A percentile compares a stretch with the other conserved stretches of the same genome.
Evolutionary conservation across 2,888 invertebrate species (phyloP).

Genomic region (Willowsia nigromaculata): DNA sequence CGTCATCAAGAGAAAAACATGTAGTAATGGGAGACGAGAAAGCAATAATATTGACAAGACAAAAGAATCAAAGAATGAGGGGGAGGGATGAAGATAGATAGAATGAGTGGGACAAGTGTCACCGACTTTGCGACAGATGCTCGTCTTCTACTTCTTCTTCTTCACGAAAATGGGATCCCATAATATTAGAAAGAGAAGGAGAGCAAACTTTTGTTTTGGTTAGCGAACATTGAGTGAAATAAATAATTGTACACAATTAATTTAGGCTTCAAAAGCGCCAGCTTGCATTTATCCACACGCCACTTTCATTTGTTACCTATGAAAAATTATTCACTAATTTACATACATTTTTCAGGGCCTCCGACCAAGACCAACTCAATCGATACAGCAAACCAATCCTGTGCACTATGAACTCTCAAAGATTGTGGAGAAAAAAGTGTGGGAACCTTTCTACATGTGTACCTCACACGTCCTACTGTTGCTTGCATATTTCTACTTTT

Average conservation of each 20-base stretch:
- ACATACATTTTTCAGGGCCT: not conserved
- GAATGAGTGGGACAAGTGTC: slow-evolving; percentile 32
- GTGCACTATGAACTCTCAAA: too few species aligned
- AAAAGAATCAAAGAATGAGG: not conserved
- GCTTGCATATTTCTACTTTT: too few species aligned
- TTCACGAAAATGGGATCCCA: too few species aligned
- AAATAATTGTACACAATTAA: not conserved
- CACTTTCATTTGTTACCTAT: not conserved
- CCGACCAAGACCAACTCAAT: not conserved
- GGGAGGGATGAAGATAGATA: not conserved
- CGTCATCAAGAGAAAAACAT: not conserved
- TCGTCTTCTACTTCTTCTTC: not conserved
- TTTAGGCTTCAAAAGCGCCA: not conserved
- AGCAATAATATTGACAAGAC: not conserved
- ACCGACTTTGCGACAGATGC: slow-evolving; percentile 8
- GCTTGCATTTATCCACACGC: not conserved
- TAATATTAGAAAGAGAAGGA: not conserved
- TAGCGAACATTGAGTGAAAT: too few species aligned
- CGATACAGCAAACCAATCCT: not conserved
- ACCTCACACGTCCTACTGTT: too few species aligned
- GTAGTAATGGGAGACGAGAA: not conserved
- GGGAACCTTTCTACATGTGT: too few species aligned
- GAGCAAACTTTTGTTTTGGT: too few species aligned
- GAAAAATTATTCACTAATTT: too few species aligned
- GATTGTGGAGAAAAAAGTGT: too few species aligned